Evolutionary conservation across 2,797 vertebrate genomes (phyloP).

Genomic region (Microctenopoma stevenorrisi): DNA sequence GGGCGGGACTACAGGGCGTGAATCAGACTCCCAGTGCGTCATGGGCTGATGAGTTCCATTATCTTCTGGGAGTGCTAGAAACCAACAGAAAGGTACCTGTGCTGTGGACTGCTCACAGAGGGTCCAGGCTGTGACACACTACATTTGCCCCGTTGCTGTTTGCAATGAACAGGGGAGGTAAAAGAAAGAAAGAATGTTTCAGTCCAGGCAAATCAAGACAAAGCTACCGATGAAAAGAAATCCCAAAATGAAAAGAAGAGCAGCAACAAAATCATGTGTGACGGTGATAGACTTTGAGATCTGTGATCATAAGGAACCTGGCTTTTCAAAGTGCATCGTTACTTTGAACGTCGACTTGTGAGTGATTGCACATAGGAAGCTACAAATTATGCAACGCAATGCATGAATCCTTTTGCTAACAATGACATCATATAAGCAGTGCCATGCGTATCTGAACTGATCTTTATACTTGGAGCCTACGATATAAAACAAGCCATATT

Average conservation of each 20-base stretch:
- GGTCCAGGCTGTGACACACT: constrained; percentile 96
- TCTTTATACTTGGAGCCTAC: constrained; percentile 1
- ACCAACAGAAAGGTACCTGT: constrained; percentile 99
- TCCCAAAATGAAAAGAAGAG: constrained; percentile 84
- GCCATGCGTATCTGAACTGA: constrained; percentile 72
- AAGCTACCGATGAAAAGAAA: constrained; percentile 92
- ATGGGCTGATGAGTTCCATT: constrained; percentile 88
- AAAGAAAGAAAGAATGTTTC: constrained; percentile 97
- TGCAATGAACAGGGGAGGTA: constrained; percentile 97
- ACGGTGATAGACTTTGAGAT: constrained; percentile 80
- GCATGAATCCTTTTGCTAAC: constrained; percentile 48
- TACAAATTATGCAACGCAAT: constrained; percentile 51
- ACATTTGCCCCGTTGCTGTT: constrained; percentile 98
- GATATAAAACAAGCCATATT: constrained; percentile 13
- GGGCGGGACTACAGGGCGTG: constrained; percentile 31
- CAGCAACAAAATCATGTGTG: constrained; percentile 89
- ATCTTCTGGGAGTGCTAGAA: constrained; percentile 96
- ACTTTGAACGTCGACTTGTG: constrained; percentile 49
- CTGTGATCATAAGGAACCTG: constrained; percentile 85
- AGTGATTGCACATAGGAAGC: constrained; percentile 44
- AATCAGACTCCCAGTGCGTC: constrained; percentile 65
- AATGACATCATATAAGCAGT: constrained; percentile 51
- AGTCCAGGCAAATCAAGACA: constrained; percentile 98
- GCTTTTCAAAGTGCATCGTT: constrained; percentile 82
- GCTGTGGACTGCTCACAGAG: constrained; percentile 94